A percentile compares a stretch with the other conserved stretches of the same genome.
phyloP scores from a whole-genome alignment of 2,888 invertebrate genomes.

The Polydrusus tereticollis region DNA sequence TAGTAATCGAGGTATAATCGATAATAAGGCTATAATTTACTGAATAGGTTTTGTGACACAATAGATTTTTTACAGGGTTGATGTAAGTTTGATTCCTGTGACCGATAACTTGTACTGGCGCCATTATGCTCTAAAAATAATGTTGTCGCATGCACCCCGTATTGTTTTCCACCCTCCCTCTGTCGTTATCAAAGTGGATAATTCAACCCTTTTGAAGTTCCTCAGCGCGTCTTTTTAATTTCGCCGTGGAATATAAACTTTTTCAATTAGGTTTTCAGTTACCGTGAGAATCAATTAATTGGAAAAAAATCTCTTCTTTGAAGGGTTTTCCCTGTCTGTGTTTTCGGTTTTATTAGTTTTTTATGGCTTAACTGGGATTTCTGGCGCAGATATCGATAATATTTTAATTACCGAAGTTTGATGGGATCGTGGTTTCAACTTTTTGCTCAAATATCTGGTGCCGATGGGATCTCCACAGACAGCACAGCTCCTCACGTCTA shows the following conservation, averaged over 20 bases:
- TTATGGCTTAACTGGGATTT: background rate
- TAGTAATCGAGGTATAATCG: background rate
- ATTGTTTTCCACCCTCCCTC: background rate
- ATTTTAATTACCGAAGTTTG: background rate
- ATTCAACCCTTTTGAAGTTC: slow-evolving; percentile 29
- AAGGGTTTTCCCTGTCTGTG: background rate
- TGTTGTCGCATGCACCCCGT: background rate
- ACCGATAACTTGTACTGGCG: too few relatives aligned
- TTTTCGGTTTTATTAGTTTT: background rate
- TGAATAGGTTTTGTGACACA: background rate
- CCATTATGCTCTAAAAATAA: too few relatives aligned
- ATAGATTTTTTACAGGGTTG: too few relatives aligned
- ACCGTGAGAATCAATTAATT: slow-evolving; percentile 19
- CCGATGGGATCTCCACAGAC: too few relatives aligned
- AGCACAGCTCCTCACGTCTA: too few relatives aligned
- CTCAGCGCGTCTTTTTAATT: slow-evolving; percentile 30
- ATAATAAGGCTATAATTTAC: background rate
- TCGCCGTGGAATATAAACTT: slow-evolving; percentile 27
- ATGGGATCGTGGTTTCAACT: too few relatives aligned
- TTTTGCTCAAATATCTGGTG: too few relatives aligned
- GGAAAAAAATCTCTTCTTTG: slow-evolving; percentile 12
- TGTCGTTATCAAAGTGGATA: slow-evolving; percentile 15
- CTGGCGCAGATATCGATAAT: background rate
- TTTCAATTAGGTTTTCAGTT: slow-evolving; percentile 24
- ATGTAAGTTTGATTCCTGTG: too few relatives aligned